These are phyloP conservation scores for Zoanthus gigantus DNA, from an alignment of 92 coral and sea anemone genomes.

Conservation along the genomic window DNA sequence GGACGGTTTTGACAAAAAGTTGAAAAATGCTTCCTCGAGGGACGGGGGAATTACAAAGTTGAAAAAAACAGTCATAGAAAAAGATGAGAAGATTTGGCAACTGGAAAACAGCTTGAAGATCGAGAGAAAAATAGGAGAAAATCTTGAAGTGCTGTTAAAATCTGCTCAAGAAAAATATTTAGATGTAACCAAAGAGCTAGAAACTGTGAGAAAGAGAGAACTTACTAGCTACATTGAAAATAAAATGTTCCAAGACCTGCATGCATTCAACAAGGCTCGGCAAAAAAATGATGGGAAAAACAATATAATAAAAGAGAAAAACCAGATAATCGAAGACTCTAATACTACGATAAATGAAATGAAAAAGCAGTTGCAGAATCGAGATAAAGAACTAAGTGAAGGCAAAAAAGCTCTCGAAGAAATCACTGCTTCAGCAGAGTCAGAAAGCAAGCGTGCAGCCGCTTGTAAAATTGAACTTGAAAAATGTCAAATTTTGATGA, in stretches of 20 bases:
- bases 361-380: slow-evolving; percentile 25
- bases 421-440: background rate
- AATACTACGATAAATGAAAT: slow-evolving; percentile 14
- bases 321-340: background rate
- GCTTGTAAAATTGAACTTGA: too few relatives aligned
- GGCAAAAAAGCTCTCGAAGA: slow-evolving; percentile 20
- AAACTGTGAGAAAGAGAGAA: too few relatives aligned
- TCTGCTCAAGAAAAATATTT: too few relatives aligned
- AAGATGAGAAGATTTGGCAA: slow-evolving; percentile 53
- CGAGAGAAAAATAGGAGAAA: slow-evolving; percentile 62
- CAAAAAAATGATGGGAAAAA: slow-evolving; percentile 15
- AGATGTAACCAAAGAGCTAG: too few relatives aligned
- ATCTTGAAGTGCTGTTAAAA: slow-evolving; percentile 28
- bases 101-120: slow-evolving; percentile 24
- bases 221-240: too few relatives aligned
- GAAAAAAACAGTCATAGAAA: background rate
- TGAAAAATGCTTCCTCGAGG: too few relatives aligned
- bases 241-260: too few relatives aligned
- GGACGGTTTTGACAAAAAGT: background rate
- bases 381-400: slow-evolving; percentile 9
- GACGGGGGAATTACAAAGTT: background rate
- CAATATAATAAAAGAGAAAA: background rate
- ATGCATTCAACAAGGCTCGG: too few relatives aligned
- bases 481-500: background rate
- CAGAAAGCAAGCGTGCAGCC: too few relatives aligned